Percentiles rank a stretch among this genome's conserved stretches.
Evolutionary conservation across 2,888 invertebrate genomes (phyloP).

Genomic region (Ctenicera cuprea): DNA sequence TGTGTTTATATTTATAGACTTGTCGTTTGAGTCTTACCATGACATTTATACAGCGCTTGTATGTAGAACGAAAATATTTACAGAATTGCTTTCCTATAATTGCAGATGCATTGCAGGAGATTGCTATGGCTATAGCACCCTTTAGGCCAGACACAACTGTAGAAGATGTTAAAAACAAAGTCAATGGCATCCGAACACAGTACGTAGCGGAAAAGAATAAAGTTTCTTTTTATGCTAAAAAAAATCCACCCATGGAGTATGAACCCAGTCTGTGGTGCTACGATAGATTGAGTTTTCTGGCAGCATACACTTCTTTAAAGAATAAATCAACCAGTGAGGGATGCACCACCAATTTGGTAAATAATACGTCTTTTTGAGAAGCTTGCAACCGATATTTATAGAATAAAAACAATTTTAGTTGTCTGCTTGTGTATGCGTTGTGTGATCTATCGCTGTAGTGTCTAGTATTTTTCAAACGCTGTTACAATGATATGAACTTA

Average conservation of each 20-base stretch:
- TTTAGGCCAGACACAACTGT: slow-evolving; percentile 37
- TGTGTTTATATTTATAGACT: too few relatives aligned
- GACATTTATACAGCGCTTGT: too few relatives aligned
- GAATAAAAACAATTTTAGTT: too few relatives aligned
- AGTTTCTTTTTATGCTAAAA: slow-evolving; percentile 18
- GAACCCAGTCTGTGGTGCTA: slow-evolving; percentile 50
- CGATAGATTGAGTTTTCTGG: slow-evolving; percentile 39
- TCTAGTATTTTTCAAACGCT: too few relatives aligned
- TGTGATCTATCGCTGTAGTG: too few relatives aligned
- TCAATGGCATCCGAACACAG: slow-evolving; percentile 47
- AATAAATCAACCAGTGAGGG: neutral
- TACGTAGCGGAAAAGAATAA: slow-evolving; percentile 48
- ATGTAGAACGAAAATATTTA: neutral
- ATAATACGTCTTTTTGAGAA: neutral
- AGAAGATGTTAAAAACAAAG: slow-evolving; percentile 50
- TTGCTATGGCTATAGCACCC: slow-evolving; percentile 23
- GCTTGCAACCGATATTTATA: too few relatives aligned
- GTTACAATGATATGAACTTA: too few relatives aligned
- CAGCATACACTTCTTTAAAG: slow-evolving; percentile 42
- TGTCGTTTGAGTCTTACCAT: too few relatives aligned
- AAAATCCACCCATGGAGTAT: slow-evolving; percentile 27
- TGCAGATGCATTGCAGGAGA: slow-evolving; percentile 46
- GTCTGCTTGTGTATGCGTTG: too few relatives aligned
- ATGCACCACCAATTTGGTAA: neutral
- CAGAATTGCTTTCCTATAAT: slow-evolving; percentile 14